Conservation (phyloP, 2,888 invertebrate species). For the Cataglyphis altisquamis region DNA sequence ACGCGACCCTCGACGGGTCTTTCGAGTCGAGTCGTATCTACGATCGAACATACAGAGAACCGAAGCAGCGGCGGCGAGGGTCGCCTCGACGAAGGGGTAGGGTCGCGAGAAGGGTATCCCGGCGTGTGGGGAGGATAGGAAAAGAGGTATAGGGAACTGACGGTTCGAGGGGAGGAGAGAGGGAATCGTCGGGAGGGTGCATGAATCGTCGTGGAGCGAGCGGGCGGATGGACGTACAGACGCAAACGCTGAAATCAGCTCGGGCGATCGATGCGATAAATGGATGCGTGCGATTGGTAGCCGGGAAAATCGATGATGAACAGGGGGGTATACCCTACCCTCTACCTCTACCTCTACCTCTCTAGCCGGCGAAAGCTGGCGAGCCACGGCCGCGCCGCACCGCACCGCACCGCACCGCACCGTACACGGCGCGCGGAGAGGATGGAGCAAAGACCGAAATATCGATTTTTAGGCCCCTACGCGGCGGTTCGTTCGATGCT, state of each 20-base stretch:
- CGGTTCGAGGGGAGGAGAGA: slow-evolving; percentile 55
- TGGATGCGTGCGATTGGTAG: slow-evolving; percentile 91
- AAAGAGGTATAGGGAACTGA: slow-evolving; percentile 34
- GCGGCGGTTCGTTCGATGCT: slow-evolving; percentile 87
- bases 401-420: slow-evolving; percentile 50
- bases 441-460: slow-evolving; percentile 90
- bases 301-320: slow-evolving; percentile 85
- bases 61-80: slow-evolving; percentile 35
- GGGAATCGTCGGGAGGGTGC: slow-evolving; percentile 63
- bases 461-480: slow-evolving; percentile 92
- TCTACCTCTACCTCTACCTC: slow-evolving; percentile 70
- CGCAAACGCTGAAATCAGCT: slow-evolving; percentile 85
- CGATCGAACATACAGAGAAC: slow-evolving; percentile 42
- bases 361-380: slow-evolving; percentile 74
- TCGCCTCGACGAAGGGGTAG: slow-evolving; percentile 47
- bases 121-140: slow-evolving; percentile 40
- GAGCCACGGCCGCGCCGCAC: slow-evolving; percentile 63
- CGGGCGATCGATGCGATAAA: slow-evolving; percentile 92
- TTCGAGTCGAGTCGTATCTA: slow-evolving; percentile 11
- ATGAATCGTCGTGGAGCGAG: slow-evolving; percentile 66
- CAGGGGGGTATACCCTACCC: slow-evolving; percentile 81
- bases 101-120: slow-evolving; percentile 59
- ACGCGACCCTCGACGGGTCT: slow-evolving; percentile 18
- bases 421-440: slow-evolving; percentile 66
- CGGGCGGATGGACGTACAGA: slow-evolving; percentile 79